A percentile compares a stretch with the other conserved stretches of the same genome.
phyloP scores from a whole-genome alignment of 2,797 vertebrate genomes.

The Sparidentex hasta region DNA sequence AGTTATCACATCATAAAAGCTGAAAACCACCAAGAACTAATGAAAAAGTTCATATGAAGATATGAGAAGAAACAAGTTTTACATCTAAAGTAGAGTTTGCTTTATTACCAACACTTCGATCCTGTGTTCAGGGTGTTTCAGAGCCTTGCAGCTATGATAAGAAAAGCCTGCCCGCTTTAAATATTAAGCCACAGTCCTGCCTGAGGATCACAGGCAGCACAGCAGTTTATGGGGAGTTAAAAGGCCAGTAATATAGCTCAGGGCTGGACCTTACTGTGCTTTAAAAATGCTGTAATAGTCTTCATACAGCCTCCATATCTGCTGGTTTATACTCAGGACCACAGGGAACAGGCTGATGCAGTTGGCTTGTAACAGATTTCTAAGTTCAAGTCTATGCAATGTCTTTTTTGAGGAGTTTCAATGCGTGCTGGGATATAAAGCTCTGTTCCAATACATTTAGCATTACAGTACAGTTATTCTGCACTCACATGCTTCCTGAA shows the following conservation, averaged over 20 bases:
- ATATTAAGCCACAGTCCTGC: conserved; percentile 10
- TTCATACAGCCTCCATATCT: conserved; percentile 16
- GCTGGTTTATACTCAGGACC: conserved; percentile 12
- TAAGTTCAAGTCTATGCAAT: not conserved
- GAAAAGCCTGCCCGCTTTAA: not conserved
- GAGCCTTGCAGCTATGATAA: not conserved
- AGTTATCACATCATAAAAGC: not conserved
- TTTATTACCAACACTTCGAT: not conserved
- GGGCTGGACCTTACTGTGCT: conserved; percentile 1
- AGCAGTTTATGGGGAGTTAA: conserved; percentile 6
- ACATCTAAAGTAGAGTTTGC: not conserved
- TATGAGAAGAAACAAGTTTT: not conserved
- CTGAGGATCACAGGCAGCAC: conserved; percentile 8
- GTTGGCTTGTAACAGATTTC: conserved; percentile 16
- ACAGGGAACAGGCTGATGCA: conserved; percentile 5
- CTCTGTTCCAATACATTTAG: not conserved
- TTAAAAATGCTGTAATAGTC: conserved; percentile 18
- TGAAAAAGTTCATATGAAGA: not conserved
- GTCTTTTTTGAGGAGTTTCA: not conserved
- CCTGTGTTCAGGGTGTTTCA: not conserved
- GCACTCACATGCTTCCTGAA: conserved; percentile 95
- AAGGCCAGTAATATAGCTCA: not conserved
- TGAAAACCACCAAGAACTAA: not conserved
- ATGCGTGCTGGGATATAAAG: not conserved
- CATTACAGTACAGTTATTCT: not conserved